A percentile compares a stretch with the other conserved stretches of the same genome.
These are phyloP conservation scores for Sebastes taczanowskii DNA, from an alignment of 2,797 vertebrate genomes.

Conservation along the genomic window DNA sequence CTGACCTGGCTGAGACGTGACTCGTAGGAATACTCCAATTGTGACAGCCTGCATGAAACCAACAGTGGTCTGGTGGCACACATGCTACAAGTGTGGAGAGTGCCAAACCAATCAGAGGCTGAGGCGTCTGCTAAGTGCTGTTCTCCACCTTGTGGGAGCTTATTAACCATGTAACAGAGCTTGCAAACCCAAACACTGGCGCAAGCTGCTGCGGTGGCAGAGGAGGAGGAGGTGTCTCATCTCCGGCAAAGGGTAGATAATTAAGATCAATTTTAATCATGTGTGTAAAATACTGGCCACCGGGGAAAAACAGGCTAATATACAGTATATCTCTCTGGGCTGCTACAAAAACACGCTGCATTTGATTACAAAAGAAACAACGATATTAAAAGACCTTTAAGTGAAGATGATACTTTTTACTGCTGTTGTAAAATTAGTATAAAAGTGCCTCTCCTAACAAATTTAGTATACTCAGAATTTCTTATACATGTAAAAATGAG, in stretches of 20 bases:
- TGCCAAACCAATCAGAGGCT: slow-evolving; percentile 24
- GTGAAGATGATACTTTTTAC: background rate
- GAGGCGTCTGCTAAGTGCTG: background rate
- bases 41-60: slow-evolving; percentile 1
- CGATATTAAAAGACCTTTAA: background rate
- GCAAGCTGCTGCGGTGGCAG: background rate
- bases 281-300: slow-evolving; percentile 54
- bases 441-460: background rate
- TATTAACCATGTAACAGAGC: slow-evolving; percentile 57
- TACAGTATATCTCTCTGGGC: slow-evolving; percentile 9
- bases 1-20: slow-evolving; percentile 40
- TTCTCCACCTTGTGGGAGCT: slow-evolving; percentile 21
- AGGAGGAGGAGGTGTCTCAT: slow-evolving; percentile 34
- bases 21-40: slow-evolving; percentile 28
- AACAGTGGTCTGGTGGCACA: background rate
- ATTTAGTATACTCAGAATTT: background rate
- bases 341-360: background rate
- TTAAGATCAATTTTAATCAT: slow-evolving; percentile 62
- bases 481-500: background rate
- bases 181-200: slow-evolving; percentile 31
- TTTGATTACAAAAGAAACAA: slow-evolving; percentile 10
- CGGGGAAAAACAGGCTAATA: slow-evolving; percentile 28
- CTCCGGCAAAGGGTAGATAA: slow-evolving; percentile 52
- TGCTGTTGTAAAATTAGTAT: background rate
- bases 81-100: background rate